Conservation (phyloP, 2,113 vertebrate genomes). For the Hippocampus comes region DNA sequence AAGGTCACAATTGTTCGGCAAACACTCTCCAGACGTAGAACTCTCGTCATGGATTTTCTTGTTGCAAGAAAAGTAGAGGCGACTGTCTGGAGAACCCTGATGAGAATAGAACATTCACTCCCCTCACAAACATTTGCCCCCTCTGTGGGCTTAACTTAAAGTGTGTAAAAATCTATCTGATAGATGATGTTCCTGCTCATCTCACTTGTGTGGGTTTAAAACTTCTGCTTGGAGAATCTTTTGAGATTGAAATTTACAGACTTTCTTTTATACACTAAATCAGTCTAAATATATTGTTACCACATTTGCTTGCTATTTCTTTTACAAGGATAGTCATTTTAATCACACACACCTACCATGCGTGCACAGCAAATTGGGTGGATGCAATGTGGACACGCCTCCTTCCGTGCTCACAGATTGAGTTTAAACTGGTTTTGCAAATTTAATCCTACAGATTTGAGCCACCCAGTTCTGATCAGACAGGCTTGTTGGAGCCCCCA, state of each 20-base stretch:
- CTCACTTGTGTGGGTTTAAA: too few relatives aligned
- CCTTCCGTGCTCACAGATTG: slow-evolving; percentile 19
- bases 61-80: too few relatives aligned
- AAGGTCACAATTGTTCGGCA: too few relatives aligned
- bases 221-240: not conserved
- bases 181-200: too few relatives aligned
- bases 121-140: too few relatives aligned
- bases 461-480: slow-evolving; percentile 26
- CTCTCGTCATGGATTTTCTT: too few relatives aligned
- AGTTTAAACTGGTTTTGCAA: slow-evolving; percentile 20
- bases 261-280: not conserved
- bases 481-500: slow-evolving; percentile 23
- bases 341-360: not conserved
- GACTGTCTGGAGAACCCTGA: too few relatives aligned
- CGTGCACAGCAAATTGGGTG: not conserved
- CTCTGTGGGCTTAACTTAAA: too few relatives aligned
- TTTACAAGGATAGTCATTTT: not conserved
- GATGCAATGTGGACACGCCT: not conserved
- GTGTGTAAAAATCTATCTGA: too few relatives aligned
- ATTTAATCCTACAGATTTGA: slow-evolving; percentile 50
- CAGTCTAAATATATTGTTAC: not conserved
- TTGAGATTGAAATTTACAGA: not conserved
- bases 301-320: not conserved
- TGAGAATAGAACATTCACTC: too few relatives aligned
- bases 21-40: too few relatives aligned